These are phyloP conservation scores for Zootermopsis nevadensis DNA, from an alignment of 2,888 invertebrate genomes.

Conservation along the genomic window DNA sequence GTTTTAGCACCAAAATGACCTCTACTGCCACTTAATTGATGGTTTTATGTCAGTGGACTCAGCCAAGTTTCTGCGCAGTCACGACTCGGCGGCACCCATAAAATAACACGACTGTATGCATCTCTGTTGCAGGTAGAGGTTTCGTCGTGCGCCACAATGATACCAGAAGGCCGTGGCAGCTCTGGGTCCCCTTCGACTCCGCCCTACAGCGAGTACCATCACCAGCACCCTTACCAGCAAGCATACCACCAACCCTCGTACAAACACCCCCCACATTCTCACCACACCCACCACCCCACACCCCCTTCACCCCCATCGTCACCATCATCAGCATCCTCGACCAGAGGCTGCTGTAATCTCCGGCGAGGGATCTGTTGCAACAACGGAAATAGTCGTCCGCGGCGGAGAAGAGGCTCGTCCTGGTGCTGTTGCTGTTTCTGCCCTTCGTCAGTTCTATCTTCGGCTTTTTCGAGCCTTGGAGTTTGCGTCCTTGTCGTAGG, in stretches of 20 bases:
- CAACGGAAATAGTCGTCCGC: neutral
- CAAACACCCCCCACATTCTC: neutral
- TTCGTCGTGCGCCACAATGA: constrained; percentile 20
- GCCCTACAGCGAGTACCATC: constrained; percentile 28
- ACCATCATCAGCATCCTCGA: constrained; percentile 37
- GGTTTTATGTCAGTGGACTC: too few relatives aligned
- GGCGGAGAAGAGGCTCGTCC: constrained; percentile 16
- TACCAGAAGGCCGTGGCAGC: constrained; percentile 38
- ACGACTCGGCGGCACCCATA: too few relatives aligned
- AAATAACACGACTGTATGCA: too few relatives aligned
- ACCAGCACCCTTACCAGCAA: constrained; percentile 32
- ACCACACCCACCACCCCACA: constrained; percentile 31
- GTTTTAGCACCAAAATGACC: too few relatives aligned
- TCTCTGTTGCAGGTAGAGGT: neutral
- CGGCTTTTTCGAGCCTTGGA: constrained; percentile 83
- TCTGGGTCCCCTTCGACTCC: constrained; percentile 27
- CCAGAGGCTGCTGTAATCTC: constrained; percentile 40
- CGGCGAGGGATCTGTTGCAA: constrained; percentile 24
- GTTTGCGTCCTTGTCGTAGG: constrained; percentile 87
- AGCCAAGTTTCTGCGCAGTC: too few relatives aligned
- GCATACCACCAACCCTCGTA: constrained; percentile 24
- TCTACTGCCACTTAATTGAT: too few relatives aligned
- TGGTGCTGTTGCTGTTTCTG: constrained; percentile 70
- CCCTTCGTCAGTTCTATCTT: constrained; percentile 65
- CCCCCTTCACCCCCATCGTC: constrained; percentile 47